Evolutionary conservation across 2,113 vertebrate genomes (phyloP), one percentile per base, ranked within the genome.

Genomic region (Epinephelus fuscoguttatus): DNA sequence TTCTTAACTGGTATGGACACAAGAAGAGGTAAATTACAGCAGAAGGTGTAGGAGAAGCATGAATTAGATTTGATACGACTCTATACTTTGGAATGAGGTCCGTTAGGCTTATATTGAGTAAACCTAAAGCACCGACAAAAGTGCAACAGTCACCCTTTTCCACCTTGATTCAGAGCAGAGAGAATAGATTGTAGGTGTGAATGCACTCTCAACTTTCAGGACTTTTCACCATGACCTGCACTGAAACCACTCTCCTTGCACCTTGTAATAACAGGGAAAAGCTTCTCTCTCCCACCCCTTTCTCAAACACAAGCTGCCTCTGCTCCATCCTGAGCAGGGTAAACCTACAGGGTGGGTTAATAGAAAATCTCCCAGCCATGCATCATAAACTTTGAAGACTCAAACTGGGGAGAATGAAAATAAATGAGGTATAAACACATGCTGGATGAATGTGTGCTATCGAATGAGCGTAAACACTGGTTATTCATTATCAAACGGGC

Each of bases 381-480:
- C 78, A 90, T 79, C 81, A 81, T 86, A 81, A 90, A 83, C 66
- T 83, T 68, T 83, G 76, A 80, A 74, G 33, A 70, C 67, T 89
- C 33, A 86, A 91, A 90, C 77, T 82, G 73, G 9, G 68, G 63
- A 72, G 59, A 82, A 90, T 90, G 77, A 91, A 85, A 86, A 88
- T 73, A 87, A 89, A 91, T 82, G 75, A 82, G 72, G 23, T 84
- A 50, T 84, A 89, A 86, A 91, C 80, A 84, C 63, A 71, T 37
- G 6, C 18, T 49, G 70, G 80, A 88, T 86, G 67, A 60, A 89
- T 89, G 78, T 63, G 67, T 55, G 77, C 53, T 64, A 79, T 88
- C 27, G 49, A 70, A 87, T 85, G 80, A 80, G 78, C 12, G 52
- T 84, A 82, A 92, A 88, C 85, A 84, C 71, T 66, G 18, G 52